Evolutionary conservation across 2,797 vertebrate species (phyloP).

Genomic region (Lacerta bilineata): DNA sequence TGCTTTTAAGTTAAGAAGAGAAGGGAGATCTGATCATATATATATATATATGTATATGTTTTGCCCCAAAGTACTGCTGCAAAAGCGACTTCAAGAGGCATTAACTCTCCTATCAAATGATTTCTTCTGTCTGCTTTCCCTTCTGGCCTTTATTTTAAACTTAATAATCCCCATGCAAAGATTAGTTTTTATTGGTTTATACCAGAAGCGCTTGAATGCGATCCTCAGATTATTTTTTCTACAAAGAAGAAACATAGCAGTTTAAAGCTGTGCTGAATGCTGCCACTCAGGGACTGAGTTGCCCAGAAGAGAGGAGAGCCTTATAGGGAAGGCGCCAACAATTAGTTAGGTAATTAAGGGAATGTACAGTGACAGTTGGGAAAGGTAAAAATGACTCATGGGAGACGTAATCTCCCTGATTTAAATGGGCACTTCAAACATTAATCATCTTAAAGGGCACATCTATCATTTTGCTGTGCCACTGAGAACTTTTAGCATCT

Average conservation of each 20-base stretch:
- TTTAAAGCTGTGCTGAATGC: not conserved
- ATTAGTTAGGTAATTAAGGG: not conserved
- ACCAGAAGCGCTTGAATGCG: slow-evolving; percentile 13
- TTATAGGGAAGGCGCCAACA: not conserved
- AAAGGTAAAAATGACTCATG: not conserved
- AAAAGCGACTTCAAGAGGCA: not conserved
- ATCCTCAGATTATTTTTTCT: slow-evolving; percentile 13
- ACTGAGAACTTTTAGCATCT: slow-evolving; percentile 39
- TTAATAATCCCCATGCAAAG: not conserved
- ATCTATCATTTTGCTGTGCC: not conserved
- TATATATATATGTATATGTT: not conserved
- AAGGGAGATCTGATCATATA: not conserved
- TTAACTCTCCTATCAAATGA: not conserved
- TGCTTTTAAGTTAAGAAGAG: not conserved
- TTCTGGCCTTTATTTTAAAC: slow-evolving; percentile 21
- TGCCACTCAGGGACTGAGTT: not conserved
- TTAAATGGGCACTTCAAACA: slow-evolving; percentile 39
- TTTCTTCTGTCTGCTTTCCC: not conserved
- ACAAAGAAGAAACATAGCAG: slow-evolving; percentile 23
- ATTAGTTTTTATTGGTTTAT: slow-evolving; percentile 27
- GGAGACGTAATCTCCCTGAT: slow-evolving; percentile 1
- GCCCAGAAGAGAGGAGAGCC: slow-evolving; percentile 1
- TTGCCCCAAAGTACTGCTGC: not conserved
- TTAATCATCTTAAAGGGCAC: slow-evolving; percentile 41
- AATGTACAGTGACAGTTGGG: not conserved